Base-by-base conservation (phyloP, 2,888 invertebrate genomes). In the Crossocerus cetratus region DNA sequence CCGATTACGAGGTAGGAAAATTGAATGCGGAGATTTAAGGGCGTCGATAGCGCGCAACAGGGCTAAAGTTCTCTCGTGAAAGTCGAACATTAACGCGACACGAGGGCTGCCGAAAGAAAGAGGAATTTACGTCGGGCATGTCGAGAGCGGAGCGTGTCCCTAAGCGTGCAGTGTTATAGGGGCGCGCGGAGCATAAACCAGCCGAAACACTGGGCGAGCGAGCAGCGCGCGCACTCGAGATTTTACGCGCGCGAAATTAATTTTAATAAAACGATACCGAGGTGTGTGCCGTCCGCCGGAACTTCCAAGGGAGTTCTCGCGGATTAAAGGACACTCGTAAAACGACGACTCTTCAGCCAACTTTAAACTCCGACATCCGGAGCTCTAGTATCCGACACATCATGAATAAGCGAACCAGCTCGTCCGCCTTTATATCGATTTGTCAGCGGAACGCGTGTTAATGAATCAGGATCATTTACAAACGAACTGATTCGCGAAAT, bases 1-100 rank as follows among this genome's bases (percentile, higher is more conserved):
- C 21, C 16, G 21, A 22, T 69, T 59, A 64, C 32, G 61, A 56
- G 54, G 44, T 32, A n/a, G 14, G 22, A 59, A 42, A 63, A 58
- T 65, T 43, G 43, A 64, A 55, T 20, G 42, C 16, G 42, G 59
- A 60, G 65, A 65, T 76, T 68, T 63, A 60, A 61, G 20, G 32
- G 43, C 14, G 56, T 53, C 60, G 76, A 76, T 72, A 69, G 60
- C 54, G 32, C 14, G 61, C 8, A 18, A 18, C 57, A 13, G 45
- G 71, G 53, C 59, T 65, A 65, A 55, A 61, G 60, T 60, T 66
- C 20, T 21, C 44, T 18, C 32, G 43, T 53, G 63, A 54, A 75
- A 75, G 62, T 71, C 65, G 18, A 55, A 60, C 76, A 57, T 65
- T 71, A 70, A 72, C 53, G 65, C 64, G 69, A 45, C 49, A 20